Evolutionary conservation across 2,797 vertebrate species (phyloP).

Genomic region (Meriones psammophilus): DNA sequence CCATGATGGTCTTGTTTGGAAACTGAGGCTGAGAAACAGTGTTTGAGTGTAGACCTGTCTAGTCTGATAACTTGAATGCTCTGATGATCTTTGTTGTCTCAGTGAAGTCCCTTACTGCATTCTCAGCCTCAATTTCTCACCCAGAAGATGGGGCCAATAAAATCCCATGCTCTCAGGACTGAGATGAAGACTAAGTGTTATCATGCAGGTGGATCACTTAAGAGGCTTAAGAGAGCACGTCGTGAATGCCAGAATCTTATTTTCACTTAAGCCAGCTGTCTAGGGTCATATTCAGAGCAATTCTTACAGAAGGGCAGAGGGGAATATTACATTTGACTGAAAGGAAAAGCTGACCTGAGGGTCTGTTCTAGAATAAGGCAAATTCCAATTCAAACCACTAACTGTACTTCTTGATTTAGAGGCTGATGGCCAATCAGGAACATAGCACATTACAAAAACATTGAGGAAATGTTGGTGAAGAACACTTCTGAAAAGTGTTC

Average conservation of each 20-base stretch:
- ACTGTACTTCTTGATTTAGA: neutral
- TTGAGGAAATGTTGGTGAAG: neutral
- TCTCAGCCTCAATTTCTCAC: neutral
- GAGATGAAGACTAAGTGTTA: neutral
- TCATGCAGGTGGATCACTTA: neutral
- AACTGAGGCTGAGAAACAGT: neutral
- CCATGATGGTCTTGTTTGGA: neutral
- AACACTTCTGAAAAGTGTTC: neutral
- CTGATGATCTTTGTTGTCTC: neutral
- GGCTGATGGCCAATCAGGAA: neutral
- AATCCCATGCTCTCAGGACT: neutral
- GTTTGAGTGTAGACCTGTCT: neutral
- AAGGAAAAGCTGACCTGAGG: neutral
- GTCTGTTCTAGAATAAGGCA: neutral
- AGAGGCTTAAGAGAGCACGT: neutral
- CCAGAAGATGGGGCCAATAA: neutral
- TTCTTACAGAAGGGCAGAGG: constrained; percentile 1
- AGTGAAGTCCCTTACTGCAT: neutral
- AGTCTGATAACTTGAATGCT: neutral
- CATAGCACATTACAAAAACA: neutral
- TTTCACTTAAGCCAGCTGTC: neutral
- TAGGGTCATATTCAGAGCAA: neutral
- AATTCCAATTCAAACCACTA: constrained; percentile 1
- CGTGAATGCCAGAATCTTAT: neutral
- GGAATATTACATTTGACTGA: neutral